Evolutionary conservation across 2,888 invertebrate species (phyloP).

Genomic region (Rotaria macrura): DNA sequence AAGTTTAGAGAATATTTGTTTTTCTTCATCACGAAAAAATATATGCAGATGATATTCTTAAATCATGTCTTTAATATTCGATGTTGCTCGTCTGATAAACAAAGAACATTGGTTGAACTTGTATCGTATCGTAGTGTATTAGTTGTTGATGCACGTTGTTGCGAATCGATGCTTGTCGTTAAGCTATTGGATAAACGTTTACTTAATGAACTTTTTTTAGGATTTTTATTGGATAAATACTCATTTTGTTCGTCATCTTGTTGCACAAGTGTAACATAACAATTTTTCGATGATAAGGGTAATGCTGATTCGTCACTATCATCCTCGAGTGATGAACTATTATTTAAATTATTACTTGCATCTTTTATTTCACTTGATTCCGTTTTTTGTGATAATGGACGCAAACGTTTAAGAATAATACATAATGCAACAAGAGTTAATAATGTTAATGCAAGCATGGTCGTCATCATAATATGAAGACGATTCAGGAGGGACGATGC

Average conservation of each 20-base stretch:
- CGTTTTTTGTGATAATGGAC: not conserved
- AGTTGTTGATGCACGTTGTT: not conserved
- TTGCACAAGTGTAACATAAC: not conserved
- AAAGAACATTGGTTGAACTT: not conserved
- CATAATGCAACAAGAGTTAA: not conserved
- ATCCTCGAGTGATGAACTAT: not conserved
- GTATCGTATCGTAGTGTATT: not conserved
- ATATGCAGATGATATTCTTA: not conserved
- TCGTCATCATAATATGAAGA: conserved; percentile 19
- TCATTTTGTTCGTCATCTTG: not conserved
- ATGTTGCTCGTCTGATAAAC: not conserved
- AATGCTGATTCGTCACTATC: not conserved
- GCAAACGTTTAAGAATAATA: not conserved
- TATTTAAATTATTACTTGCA: not conserved
- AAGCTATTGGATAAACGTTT: not conserved
- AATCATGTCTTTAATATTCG: not conserved
- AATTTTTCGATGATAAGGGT: not conserved
- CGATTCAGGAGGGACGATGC: not conserved
- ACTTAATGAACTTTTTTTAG: not conserved
- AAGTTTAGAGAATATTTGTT: not conserved
- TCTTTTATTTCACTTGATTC: not conserved
- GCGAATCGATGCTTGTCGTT: not conserved
- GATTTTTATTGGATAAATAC: not conserved
- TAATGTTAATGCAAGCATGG: not conserved
- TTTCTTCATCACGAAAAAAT: not conserved